Base-by-base conservation (phyloP, 2,797 vertebrate species). In the Kryptopterus vitreolus region DNA sequence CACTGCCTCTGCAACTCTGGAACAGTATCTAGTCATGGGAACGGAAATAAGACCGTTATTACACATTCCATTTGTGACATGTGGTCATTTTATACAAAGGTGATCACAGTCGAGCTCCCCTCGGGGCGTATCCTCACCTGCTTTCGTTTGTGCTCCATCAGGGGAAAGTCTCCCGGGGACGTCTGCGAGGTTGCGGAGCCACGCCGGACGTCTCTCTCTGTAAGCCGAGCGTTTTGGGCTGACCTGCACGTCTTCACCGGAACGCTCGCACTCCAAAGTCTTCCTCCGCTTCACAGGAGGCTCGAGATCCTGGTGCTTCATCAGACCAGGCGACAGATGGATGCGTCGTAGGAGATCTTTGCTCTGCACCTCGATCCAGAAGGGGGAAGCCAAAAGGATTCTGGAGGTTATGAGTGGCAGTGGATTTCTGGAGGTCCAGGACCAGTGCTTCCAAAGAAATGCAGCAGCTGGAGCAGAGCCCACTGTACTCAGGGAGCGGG, bases 1-100 rank as follows among this genome's bases (percentile, higher is more conserved):
- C 98, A 99, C 5, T 82, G 90, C 87, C 98, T 95, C 84, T 90
- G 91, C 65, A 97, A 86, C 18, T 82, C 88, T 90, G 91, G 90
- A 55, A 84, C 4, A 31, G 58, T 22, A 78, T 73, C 7, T 0
- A 50, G 43, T 69, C 18, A 68, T 2, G 35, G 22, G 22, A 0
- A n/a, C 9, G 10, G 16, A 29, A 50, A 6, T 1, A 18, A 50
- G 18, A 50, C 24, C 18, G 16, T 18, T n/a, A 24, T 1, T 4
- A 9, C 4, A 53, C 12, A 43, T 43, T 43, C n/a, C n/a, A n/a
- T n/a, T n/a, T n/a, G 10, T 43, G 2, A 10, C 38, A 43, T 43
- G 7, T 43, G 38, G 7, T 43, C 38, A 43, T 43, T 43, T 43
- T 9, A 43, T 43, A 43, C 38, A 43, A 43, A 0, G 8, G 38